phyloP scores from a whole-genome alignment of 92 coral and sea anemone genomes.

The Bergia sp. region DNA sequence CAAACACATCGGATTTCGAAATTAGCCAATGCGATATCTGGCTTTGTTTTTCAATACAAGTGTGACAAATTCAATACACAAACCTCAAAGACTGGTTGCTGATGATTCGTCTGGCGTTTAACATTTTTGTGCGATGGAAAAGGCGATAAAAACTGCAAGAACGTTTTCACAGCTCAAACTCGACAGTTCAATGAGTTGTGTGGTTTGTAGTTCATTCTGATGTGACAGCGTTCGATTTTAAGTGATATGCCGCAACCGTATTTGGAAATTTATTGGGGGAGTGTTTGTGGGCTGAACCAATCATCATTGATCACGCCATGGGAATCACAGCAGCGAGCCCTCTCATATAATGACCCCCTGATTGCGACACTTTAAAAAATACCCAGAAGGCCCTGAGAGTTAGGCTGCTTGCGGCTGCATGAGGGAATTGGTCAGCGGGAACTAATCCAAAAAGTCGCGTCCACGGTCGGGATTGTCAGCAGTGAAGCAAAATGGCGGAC shows the following conservation, averaged over 20 bases:
- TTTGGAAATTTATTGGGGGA: constrained; percentile 28
- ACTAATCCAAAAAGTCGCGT: constrained; percentile 15
- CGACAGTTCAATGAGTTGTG: neutral
- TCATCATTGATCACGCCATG: neutral
- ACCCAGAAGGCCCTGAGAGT: too few species aligned
- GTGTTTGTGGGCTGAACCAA: constrained; percentile 32
- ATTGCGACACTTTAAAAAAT: too few species aligned
- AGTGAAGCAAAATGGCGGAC: constrained; percentile 91
- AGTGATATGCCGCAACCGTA: constrained; percentile 18
- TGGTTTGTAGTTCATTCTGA: neutral
- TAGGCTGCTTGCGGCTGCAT: too few species aligned
- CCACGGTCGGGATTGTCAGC: constrained; percentile 44
- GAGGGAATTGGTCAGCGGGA: constrained; percentile 2
- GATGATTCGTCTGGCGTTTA: constrained; percentile 20
- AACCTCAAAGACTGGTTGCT: constrained; percentile 29
- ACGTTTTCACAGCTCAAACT: neutral
- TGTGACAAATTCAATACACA: neutral
- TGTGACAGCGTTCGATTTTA: constrained; percentile 31
- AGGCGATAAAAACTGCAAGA: neutral
- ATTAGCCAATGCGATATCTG: neutral
- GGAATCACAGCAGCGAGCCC: neutral
- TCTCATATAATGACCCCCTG: neutral
- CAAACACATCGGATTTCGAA: neutral
- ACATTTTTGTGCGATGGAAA: constrained; percentile 16
- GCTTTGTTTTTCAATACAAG: neutral